Evolutionary conservation across 2,888 invertebrate genomes (phyloP).

Genomic region (Cephus nigrinus): DNA sequence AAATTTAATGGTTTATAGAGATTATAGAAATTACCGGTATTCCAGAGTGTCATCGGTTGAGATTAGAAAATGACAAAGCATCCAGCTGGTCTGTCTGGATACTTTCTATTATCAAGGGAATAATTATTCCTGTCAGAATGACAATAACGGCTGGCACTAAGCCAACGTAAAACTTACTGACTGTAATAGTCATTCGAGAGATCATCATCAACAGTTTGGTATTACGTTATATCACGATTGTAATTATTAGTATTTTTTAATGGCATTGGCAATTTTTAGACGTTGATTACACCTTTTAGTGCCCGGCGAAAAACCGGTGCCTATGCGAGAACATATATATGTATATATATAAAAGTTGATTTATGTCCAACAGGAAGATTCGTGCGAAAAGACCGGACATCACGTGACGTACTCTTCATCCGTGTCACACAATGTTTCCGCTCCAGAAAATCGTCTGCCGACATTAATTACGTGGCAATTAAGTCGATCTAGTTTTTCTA

Average conservation of each 20-base stretch:
- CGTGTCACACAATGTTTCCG: constrained; percentile 53
- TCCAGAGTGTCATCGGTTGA: constrained; percentile 22
- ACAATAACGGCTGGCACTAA: not conserved
- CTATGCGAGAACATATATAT: too few relatives aligned
- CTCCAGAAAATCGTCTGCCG: constrained; percentile 53
- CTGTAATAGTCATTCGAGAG: not conserved
- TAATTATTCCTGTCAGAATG: constrained; percentile 4
- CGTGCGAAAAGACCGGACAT: constrained; percentile 4
- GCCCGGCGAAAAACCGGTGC: too few relatives aligned
- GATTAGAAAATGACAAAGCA: constrained; percentile 42
- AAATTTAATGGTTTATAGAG: constrained; percentile 51
- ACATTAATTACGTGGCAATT: constrained; percentile 47
- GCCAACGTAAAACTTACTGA: not conserved
- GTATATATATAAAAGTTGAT: not conserved
- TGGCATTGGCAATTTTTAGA: not conserved
- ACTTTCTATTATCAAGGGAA: constrained; percentile 37
- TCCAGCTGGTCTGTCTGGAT: constrained; percentile 23
- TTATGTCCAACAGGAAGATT: not conserved
- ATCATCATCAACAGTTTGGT: not conserved
- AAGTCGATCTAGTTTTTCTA: constrained; percentile 43
- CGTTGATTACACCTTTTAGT: too few relatives aligned
- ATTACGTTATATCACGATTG: not conserved
- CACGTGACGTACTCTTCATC: constrained; percentile 33
- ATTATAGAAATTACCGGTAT: constrained; percentile 36
- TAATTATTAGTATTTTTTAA: not conserved